A percentile compares a stretch with the other conserved stretches of the same genome.
These are phyloP conservation scores for Sebastes fasciatus DNA, from an alignment of 2,113 vertebrate species.

Conservation along the genomic window DNA sequence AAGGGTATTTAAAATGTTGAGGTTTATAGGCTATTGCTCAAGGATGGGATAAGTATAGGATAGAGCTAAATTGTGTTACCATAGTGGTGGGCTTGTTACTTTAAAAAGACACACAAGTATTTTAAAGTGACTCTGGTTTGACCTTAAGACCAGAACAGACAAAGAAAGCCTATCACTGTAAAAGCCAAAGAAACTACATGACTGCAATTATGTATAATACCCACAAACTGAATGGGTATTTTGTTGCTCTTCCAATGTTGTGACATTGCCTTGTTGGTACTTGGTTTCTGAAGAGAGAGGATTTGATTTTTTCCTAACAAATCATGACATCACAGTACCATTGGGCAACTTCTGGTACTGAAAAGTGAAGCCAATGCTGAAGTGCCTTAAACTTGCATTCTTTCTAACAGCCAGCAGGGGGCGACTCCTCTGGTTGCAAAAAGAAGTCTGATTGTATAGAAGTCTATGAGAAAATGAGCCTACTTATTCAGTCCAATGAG, in stretches of 20 bases:
- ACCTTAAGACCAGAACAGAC: background rate
- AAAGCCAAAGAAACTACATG: constrained; percentile 31
- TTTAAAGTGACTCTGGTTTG: constrained; percentile 13
- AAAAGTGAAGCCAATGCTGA: no score
- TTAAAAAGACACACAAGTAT: constrained; percentile 33
- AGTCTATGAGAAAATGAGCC: no score
- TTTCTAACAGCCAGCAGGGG: no score
- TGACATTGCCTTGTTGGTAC: background rate
- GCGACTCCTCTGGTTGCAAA: no score
- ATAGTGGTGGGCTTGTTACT: constrained; percentile 39
- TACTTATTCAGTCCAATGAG: background rate
- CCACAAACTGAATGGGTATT: background rate
- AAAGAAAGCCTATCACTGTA: constrained; percentile 34
- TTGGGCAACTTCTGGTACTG: no score
- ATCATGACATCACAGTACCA: background rate
- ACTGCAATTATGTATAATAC: background rate
- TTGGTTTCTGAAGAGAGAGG: background rate
- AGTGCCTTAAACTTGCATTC: no score
- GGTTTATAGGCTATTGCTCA: constrained; percentile 37
- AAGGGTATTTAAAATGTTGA: constrained; percentile 41
- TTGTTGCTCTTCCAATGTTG: background rate
- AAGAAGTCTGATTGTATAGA: no score
- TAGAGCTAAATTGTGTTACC: constrained; percentile 27
- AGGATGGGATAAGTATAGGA: constrained; percentile 47
- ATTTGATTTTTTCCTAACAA: background rate